phyloP scores from a whole-genome alignment of 2,888 invertebrate species.

The Eupithecia tripunctaria region DNA sequence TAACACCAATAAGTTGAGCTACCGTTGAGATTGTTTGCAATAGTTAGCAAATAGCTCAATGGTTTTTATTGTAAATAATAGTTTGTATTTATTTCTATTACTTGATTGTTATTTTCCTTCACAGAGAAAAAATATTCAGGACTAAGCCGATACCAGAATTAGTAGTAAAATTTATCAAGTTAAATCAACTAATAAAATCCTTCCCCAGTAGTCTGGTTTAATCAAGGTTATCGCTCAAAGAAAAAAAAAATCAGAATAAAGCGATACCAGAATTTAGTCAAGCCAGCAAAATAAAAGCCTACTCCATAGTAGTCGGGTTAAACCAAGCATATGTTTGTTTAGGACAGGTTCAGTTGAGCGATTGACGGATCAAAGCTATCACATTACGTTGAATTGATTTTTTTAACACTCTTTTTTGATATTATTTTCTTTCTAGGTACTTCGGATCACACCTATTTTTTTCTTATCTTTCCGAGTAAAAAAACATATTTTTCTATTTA shows the following conservation, averaged over 20 bases:
- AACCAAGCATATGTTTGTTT: slow-evolving; percentile 62
- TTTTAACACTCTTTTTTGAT: slow-evolving; percentile 40
- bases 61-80: too few relatives aligned
- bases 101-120: too few relatives aligned
- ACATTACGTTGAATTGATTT: slow-evolving; percentile 59
- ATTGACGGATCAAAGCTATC: slow-evolving; percentile 69
- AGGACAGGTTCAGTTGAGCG: slow-evolving; percentile 63
- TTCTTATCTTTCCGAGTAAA: too few relatives aligned
- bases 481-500: too few relatives aligned
- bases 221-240: too few relatives aligned
- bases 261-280: slow-evolving; percentile 13
- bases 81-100: too few relatives aligned
- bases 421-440: neutral
- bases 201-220: too few relatives aligned
- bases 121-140: neutral
- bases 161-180: slow-evolving; percentile 46
- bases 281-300: slow-evolving; percentile 48
- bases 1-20: too few relatives aligned
- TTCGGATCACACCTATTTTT: too few relatives aligned
- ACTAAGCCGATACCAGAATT: neutral
- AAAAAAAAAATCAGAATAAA: neutral
- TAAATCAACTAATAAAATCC: too few relatives aligned
- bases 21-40: too few relatives aligned
- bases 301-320: slow-evolving; percentile 49
- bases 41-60: too few relatives aligned